Base-by-base conservation (phyloP, 2,113 vertebrate species). In the Trematocara marginatum region DNA sequence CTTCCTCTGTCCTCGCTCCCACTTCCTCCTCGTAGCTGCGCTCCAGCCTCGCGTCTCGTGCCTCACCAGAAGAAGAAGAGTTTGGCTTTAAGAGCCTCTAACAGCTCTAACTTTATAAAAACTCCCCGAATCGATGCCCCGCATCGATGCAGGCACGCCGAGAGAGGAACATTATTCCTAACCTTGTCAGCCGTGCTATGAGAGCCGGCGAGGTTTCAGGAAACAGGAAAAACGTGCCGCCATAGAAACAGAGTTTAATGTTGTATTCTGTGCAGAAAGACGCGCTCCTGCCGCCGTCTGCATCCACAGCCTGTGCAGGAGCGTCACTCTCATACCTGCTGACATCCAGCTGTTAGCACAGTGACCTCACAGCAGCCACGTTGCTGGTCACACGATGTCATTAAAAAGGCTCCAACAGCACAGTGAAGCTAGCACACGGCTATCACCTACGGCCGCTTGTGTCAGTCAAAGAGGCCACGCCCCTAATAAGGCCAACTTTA, bases 1-100 rank as follows among this genome's bases (percentile, higher is more conserved):
- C 82, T 87, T 89, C 80, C 49, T 64, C 51, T 61, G 78, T 88
- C 81, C 84, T 93, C 78, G 16, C 89, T 71, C 35, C 56, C 34
- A n/a, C 76, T 78, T 79, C 84, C 80, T 57, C 53, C 53, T 71
- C 7, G 4, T 54, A 69, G 66, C 61, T 52, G 59, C 6, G 15
- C 69, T 74, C 40, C 40, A 49, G 45, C 45, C 15, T 49, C 4
- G 40, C 20, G 64, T 9, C 38, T 20, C 2, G 23, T 10, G 16
- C 26, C 16, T 31, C 71, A n/a, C 71, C 26, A 76, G 71, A n/a
- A 49, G 69, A 47, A 47, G 40, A 47, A 49, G 69, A 47, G 15
- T 74, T 74, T 15, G 40, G 20, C 66, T 40, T 69, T 71, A 71
- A 76, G 26, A 51, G 71, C 71, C 45, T 76, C 71, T 49, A 31